Conservation (phyloP, 2,113 vertebrate genomes). For the Apodemus speciosus region DNA sequence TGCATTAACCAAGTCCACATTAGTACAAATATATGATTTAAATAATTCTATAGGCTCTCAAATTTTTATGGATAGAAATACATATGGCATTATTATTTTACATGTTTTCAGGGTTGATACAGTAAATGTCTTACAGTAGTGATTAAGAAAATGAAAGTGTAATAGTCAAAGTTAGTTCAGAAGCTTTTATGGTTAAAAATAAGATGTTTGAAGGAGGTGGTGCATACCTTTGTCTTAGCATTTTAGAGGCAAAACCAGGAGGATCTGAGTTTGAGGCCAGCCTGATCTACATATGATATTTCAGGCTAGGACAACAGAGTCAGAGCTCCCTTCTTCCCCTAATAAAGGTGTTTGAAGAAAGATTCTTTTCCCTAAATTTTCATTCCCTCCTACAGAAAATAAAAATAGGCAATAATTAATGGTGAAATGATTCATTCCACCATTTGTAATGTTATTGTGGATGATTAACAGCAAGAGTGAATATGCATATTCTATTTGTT, state of each 20-base stretch:
- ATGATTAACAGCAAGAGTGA: constrained; percentile 48
- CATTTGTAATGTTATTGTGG: neutral
- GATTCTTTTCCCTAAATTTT: constrained; percentile 3
- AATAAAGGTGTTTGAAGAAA: neutral
- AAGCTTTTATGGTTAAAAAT: neutral
- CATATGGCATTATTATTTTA: constrained; percentile 31
- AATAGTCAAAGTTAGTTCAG: constrained; percentile 26
- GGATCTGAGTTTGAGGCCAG: neutral
- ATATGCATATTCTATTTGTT: constrained; percentile 27
- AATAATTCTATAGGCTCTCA: constrained; percentile 18
- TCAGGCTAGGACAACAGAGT: too few relatives aligned
- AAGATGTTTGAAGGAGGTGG: neutral
- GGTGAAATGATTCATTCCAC: neutral
- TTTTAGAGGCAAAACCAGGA: neutral
- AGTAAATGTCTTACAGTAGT: neutral
- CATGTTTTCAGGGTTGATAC: constrained; percentile 22
- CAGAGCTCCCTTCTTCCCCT: neutral
- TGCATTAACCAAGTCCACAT: neutral
- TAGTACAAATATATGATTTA: constrained; percentile 44
- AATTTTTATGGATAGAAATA: constrained; percentile 49
- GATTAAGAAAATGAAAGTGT: neutral
- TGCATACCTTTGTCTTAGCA: neutral
- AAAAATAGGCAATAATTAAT: neutral
- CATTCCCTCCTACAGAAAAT: constrained; percentile 14
- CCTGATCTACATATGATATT: neutral